Evolutionary conservation across 2,888 invertebrate genomes (phyloP).

Genomic region (Agrotis segetum): DNA sequence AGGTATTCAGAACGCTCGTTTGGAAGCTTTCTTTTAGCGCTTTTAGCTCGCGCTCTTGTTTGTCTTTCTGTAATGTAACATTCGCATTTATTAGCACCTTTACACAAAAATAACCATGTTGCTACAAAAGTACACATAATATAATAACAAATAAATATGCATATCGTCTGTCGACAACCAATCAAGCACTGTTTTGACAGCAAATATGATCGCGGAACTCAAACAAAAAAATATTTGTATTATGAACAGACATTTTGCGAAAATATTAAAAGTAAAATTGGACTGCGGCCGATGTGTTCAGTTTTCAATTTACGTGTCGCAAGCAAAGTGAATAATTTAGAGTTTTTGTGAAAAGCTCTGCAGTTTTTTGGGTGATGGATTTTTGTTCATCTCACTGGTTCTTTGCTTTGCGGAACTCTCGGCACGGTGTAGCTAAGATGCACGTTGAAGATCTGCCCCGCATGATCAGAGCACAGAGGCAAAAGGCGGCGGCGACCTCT

Average conservation of each 20-base stretch:
- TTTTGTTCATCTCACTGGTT: too few species aligned
- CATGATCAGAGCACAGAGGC: too few species aligned
- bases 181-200: slow-evolving; percentile 61
- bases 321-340: slow-evolving; percentile 57
- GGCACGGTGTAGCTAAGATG: too few species aligned
- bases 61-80: too few species aligned
- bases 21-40: too few species aligned
- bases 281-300: slow-evolving; percentile 46
- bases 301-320: slow-evolving; percentile 60
- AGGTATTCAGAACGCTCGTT: too few species aligned
- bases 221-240: slow-evolving; percentile 58
- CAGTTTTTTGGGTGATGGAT: too few species aligned
- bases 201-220: slow-evolving; percentile 54
- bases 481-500: too few species aligned
- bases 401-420: too few species aligned
- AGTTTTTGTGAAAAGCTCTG: slow-evolving; percentile 28
- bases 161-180: slow-evolving; percentile 45
- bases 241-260: slow-evolving; percentile 51
- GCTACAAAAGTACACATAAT: neutral
- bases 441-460: too few species aligned
- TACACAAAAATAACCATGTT: slow-evolving; percentile 13
- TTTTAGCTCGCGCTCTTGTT: too few species aligned
- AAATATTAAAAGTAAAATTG: slow-evolving; percentile 62
- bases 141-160: slow-evolving; percentile 47
- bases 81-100: neutral